phyloP scores from a whole-genome alignment of 2,113 vertebrate species.

The Salvelinus fontinalis region DNA sequence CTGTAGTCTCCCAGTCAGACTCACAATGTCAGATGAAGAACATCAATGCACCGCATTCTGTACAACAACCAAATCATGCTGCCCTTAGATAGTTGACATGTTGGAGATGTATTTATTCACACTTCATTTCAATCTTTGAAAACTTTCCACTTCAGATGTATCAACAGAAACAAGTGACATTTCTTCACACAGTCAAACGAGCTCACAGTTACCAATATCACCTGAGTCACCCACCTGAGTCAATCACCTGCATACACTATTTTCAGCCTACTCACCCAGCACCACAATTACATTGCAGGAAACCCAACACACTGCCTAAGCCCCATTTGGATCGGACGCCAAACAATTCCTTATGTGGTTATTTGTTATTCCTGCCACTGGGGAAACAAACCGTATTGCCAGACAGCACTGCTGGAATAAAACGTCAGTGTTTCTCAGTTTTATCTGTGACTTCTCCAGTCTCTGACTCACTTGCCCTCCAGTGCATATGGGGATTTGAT shows the following conservation, averaged over 20 bases:
- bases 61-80: not conserved
- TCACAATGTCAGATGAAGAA: not conserved
- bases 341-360: conserved; percentile 47
- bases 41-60: conserved; percentile 4
- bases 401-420: conserved; percentile 3
- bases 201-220: not conserved
- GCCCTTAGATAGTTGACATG: conserved; percentile 12
- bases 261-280: conserved; percentile 6
- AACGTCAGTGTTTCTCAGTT: conserved; percentile 14
- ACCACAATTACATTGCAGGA: conserved; percentile 17
- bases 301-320: not conserved
- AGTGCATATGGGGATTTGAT: conserved; percentile 32
- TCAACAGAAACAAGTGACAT: not conserved
- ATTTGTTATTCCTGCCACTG: not conserved
- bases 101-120: conserved; percentile 20
- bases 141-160: conserved; percentile 11
- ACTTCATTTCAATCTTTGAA: not conserved
- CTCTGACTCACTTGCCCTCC: not conserved
- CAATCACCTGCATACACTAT: conserved; percentile 15
- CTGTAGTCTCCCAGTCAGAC: not conserved
- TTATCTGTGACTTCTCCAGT: not conserved
- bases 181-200: not conserved
- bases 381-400: conserved; percentile 30
- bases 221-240: not conserved
- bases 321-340: conserved; percentile 33